Base-by-base conservation (phyloP, 2,888 invertebrate genomes). In the Empis livida region DNA sequence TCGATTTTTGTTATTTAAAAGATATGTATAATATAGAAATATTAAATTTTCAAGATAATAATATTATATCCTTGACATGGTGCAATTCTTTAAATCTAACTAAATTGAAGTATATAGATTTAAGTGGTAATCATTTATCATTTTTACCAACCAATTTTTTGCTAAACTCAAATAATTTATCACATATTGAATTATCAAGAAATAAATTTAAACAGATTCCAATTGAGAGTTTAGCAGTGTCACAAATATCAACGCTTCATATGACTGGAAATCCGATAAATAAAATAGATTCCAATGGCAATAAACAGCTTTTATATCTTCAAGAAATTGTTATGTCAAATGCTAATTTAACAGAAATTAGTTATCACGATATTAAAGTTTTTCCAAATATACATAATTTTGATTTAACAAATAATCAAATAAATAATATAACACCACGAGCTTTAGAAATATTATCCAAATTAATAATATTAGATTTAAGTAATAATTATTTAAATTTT, bases 181-280 rank as follows among this genome's bases (percentile, higher is more conserved):
- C 80, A 50, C 77, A 80, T 55, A 74, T 86, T 54, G 84, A 86
- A 61, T 68, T 86, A 50, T 80, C 86, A 1, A 72, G 72, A 45
- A 87, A 87, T 68, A 73, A 78, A 53, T 82, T 87, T 56, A 77
- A 77, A 54, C 78, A 83, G 63, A 80, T 87, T 55, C 85, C 87
- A 1, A 48, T 86, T 40, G 80, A 83, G 6, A 79, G 79, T 53
- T 76, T 78, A 47, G 79, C 80, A 47, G 67, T 84, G 17, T 80
- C 81, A 1, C 76, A 75, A 37, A 68, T 86, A 10, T 75, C 73
- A 32, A 79, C 78, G 67, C 68, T 90, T 17, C 88, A 89, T 63
- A 73, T 89, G 61, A 84, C 85, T 35, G 78, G 76, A 10, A 89
- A 89, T 67, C 80, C 84, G 3, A 68, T 89, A 50, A 71, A 75